Conservation (phyloP, 2,797 vertebrate species). For the Cryptoblepharus egeriae region DNA sequence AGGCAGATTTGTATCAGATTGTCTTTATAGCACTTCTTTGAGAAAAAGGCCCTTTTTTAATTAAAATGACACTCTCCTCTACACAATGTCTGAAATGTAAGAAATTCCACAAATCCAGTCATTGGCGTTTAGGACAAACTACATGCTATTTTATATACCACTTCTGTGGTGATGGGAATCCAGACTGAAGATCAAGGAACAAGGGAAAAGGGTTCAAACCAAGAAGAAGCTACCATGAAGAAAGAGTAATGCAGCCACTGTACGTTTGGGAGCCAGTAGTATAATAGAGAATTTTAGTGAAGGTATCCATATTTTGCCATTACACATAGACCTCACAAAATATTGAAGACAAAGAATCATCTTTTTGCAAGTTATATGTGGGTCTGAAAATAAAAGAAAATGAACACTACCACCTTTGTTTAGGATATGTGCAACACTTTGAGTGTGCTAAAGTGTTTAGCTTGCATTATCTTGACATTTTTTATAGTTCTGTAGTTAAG, state of each 20-base stretch:
- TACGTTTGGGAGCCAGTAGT: no score
- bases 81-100: neutral
- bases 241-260: no score
- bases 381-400: neutral
- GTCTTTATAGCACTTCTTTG: neutral
- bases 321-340: no score
- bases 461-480: no score
- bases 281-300: no score
- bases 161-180: neutral
- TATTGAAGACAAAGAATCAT: neutral
- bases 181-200: neutral
- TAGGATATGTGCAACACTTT: no score
- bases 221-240: no score
- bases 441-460: no score
- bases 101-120: neutral
- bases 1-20: slow-evolving; percentile 37
- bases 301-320: neutral
- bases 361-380: neutral
- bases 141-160: no score
- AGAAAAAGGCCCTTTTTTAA: neutral
- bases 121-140: neutral
- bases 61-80: neutral
- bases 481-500: no score
- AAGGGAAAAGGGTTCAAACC: no score
- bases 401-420: no score